Percentiles rank a stretch among this genome's conserved stretches.
These are phyloP conservation scores for Ceyx cyanopectus DNA, from an alignment of 2,113 vertebrate species.

Conservation along the genomic window DNA sequence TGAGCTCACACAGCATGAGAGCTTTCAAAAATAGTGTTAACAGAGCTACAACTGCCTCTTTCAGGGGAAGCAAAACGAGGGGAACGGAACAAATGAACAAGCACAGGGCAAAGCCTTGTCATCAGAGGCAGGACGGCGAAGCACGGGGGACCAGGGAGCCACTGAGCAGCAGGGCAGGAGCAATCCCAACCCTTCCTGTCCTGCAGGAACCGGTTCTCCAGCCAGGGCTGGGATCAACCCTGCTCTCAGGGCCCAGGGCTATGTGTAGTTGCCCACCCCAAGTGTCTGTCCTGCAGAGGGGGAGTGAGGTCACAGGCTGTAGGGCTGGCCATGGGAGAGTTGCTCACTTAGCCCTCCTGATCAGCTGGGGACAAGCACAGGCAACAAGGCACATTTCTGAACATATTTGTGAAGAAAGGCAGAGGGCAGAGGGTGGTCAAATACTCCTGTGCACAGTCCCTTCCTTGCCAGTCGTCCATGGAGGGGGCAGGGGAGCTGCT, in stretches of 20 bases:
- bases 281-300: neutral
- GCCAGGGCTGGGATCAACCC: neutral
- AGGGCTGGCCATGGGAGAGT: fast-evolving
- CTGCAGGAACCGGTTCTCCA: neutral
- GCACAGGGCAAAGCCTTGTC: slow-evolving; percentile 41
- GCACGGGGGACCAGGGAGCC: neutral
- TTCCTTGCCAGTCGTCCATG: neutral
- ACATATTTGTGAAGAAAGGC: neutral
- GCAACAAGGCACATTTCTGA: neutral
- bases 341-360: neutral
- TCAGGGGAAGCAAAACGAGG: slow-evolving; percentile 73
- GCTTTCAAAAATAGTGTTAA: slow-evolving; percentile 82
- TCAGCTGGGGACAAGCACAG: neutral
- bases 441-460: neutral
- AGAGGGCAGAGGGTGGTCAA: neutral
- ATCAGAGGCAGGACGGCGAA: neutral
- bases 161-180: neutral
- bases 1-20: slow-evolving; percentile 81
- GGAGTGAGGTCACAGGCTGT: neutral
- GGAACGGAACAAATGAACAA: slow-evolving; percentile 74
- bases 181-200: neutral
- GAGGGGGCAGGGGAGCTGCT: neutral
- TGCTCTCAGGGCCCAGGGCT: neutral
- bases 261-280: neutral
- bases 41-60: slow-evolving; percentile 76